phyloP scores from a whole-genome alignment of 2,113 vertebrate species.

The Bubalus kerabau region DNA sequence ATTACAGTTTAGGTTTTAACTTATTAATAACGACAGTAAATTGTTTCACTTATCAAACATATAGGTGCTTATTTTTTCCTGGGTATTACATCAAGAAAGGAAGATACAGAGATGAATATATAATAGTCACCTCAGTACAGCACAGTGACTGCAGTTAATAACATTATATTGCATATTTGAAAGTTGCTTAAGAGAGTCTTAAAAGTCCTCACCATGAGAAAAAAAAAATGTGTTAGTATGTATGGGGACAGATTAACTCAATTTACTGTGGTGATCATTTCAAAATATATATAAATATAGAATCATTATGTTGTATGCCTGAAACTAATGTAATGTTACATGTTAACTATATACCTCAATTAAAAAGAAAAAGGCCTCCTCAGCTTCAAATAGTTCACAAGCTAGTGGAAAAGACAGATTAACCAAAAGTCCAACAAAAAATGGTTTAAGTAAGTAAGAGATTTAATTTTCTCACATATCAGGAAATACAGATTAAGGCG shows the following conservation, averaged over 20 bases:
- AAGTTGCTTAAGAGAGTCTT: not conserved
- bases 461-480: not conserved
- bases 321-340: not conserved
- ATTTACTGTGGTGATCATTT: not conserved
- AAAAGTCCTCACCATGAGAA: not conserved
- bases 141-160: not conserved
- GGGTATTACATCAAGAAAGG: not conserved
- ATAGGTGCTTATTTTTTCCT: not conserved
- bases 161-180: not conserved
- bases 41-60: not conserved
- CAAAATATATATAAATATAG: not conserved
- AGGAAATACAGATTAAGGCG: not conserved
- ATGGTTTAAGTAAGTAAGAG: not conserved
- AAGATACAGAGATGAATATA: not conserved
- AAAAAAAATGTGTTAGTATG: not conserved
- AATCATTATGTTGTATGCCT: not conserved
- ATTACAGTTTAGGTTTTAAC: not conserved
- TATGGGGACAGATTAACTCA: not conserved
- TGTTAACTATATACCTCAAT: not conserved
- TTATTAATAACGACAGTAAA: not conserved
- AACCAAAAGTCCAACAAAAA: not conserved
- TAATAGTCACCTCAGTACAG: not conserved
- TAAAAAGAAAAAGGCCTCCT: not conserved
- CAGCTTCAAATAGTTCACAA: not conserved
- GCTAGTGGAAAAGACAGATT: not conserved